Conservation (phyloP, 2,888 invertebrate genomes). For the Drosophila leonis region DNA sequence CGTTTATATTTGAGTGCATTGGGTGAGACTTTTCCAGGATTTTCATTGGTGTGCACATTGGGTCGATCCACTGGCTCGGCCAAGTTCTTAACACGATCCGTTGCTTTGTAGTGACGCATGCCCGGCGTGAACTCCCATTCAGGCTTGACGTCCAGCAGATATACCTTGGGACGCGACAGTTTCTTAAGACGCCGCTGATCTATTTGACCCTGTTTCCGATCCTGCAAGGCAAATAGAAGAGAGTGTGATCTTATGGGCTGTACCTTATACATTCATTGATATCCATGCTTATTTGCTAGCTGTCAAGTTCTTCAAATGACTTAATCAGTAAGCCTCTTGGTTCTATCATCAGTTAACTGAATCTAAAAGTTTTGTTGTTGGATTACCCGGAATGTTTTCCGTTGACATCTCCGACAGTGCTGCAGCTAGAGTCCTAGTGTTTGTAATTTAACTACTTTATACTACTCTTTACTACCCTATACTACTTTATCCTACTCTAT, state of each 20-base stretch:
- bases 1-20: constrained; percentile 72
- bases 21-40: constrained; percentile 61
- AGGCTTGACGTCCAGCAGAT: constrained; percentile 37
- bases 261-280: not conserved
- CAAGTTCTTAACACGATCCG: constrained; percentile 54
- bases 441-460: too few relatives aligned
- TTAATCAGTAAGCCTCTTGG: too few relatives aligned
- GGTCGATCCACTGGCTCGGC: constrained; percentile 38
- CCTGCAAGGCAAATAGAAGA: constrained; percentile 21
- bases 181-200: constrained; percentile 62
- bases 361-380: too few relatives aligned
- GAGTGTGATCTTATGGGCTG: not conserved
- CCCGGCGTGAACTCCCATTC: constrained; percentile 69
- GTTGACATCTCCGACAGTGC: too few relatives aligned
- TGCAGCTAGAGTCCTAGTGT: too few relatives aligned
- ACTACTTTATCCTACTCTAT: too few relatives aligned
- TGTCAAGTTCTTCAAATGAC: too few relatives aligned
- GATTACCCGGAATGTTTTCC: too few relatives aligned
- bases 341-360: too few relatives aligned
- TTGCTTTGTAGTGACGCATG: constrained; percentile 48
- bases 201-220: constrained; percentile 37
- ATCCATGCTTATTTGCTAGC: not conserved
- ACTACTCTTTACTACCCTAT: too few relatives aligned
- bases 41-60: constrained; percentile 49
- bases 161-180: constrained; percentile 63